Evolutionary conservation across 35 echinoderm and acorn worm species (phyloP), one percentile per base, ranked within the genome.

Genomic region (Heliocidaris erythrogramma): DNA sequence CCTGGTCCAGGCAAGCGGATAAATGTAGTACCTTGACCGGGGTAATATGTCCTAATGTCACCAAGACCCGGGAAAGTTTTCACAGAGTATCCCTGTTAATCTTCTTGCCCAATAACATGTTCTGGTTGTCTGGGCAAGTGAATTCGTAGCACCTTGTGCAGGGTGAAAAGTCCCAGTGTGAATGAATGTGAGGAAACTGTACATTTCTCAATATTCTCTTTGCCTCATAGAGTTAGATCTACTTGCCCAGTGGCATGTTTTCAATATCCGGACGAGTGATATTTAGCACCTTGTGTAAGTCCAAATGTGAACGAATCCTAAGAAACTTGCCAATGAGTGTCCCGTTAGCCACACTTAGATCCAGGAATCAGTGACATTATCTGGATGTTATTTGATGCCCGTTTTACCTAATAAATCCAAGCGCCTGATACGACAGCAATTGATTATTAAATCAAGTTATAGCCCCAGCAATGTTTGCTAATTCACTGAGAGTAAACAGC

Each of bases 371-470:
- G 31, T 13, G 32, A 89, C 87, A 89, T 89, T 89, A 89, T 89
- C 31, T 32, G 5, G 30, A 89, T 89, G 87, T 89, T 89, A 89
- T 89, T 89, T 48, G 87, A 89, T 42, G 86, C 47, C 87, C 11
- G 87, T 89, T 78, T 89, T 89, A 89, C 87, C 87, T 89, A 89
- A 89, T 89, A 89, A 89, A 42, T 42, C 47, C 31, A 14, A 89
- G 87, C 47, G 87, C 87, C 87, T n/a, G 87, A 89, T 89, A 89
- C 87, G 87, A 48, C 87, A 89, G 87, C 87, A 89, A 89, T 89
- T 89, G 87, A 89, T 89, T 89, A 89, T 89, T 89, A 89, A 89
- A 89, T 89, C 87, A 89, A 89, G 87, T 89, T 89, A 89, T 89
- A 89, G 87, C 87, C 47, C 47, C 31, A 24, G 87, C 87, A 89